These are phyloP conservation scores for Geodia barretti DNA, from an alignment of 37 sponge, comb jelly and placozoan genomes.

Conservation along the genomic window DNA sequence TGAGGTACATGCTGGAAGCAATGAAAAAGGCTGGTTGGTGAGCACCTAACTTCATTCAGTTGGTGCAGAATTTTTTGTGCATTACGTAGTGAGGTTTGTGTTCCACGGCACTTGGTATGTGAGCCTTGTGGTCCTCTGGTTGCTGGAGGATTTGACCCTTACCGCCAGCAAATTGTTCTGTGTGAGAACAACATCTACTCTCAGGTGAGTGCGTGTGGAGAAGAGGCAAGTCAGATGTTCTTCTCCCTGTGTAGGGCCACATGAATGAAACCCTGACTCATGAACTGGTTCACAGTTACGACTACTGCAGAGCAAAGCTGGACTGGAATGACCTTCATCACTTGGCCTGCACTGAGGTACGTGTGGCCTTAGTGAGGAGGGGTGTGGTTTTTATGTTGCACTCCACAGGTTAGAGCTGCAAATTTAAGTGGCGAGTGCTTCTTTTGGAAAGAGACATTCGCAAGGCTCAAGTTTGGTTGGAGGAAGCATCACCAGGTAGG, in stretches of 20 bases:
- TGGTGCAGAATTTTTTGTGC: slow-evolving; percentile 1
- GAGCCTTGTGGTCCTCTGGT: slow-evolving; percentile 90
- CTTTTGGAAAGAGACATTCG: slow-evolving; percentile 91
- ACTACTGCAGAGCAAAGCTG: slow-evolving; percentile 78
- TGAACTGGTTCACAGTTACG: slow-evolving; percentile 89
- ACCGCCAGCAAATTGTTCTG: slow-evolving; percentile 69
- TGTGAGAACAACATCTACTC: slow-evolving; percentile 93
- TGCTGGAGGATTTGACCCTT: slow-evolving; percentile 82
- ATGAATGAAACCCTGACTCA: slow-evolving; percentile 91
- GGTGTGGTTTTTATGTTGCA: no score
- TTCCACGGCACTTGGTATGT: slow-evolving; percentile 82
- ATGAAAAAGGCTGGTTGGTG: slow-evolving; percentile 91
- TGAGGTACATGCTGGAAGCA: slow-evolving; percentile 84
- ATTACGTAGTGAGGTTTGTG: slow-evolving; percentile 88
- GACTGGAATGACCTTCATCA: slow-evolving; percentile 86
- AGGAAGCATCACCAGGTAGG: slow-evolving; percentile 86
- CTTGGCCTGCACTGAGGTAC: slow-evolving; percentile 88
- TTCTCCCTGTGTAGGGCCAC: no score
- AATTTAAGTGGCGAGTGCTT: slow-evolving; percentile 96
- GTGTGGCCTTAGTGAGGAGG: no score
- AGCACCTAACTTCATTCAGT: background rate
- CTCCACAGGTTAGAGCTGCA: slow-evolving; percentile 79
- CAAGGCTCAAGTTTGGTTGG: slow-evolving; percentile 90
- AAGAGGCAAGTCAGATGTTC: no score
- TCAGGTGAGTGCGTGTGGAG: no score